Base-by-base conservation (phyloP, 2,888 invertebrate species). In the Brachycybe producta region DNA sequence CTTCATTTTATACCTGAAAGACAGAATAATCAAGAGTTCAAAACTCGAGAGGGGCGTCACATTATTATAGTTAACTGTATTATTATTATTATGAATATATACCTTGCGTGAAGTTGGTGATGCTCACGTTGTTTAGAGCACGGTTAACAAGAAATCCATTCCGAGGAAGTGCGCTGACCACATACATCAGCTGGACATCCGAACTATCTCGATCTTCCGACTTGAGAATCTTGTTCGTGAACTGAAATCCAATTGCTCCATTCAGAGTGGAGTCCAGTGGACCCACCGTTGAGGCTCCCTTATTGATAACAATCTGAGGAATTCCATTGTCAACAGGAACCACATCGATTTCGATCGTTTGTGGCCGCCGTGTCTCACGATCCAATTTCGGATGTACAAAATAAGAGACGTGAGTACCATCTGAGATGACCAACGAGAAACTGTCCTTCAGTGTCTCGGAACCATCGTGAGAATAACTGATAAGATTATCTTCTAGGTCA, bases 391-490 rank as follows among this genome's bases (percentile, higher is more conserved):
- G 63, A 44, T 62, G 61, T 5, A 65, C 60, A 48, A 59, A 66
- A 57, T 65, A 68, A 40, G 63, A 61, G 0, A 56, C 53, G 53
- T 67, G 66, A 1, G 62, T 63, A 21, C 66, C 66, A 54, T 67
- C 68, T 0, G 63, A 61, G 1, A 67, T 61, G 3, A 61, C 60
- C 52, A 67, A 61, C 1, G 61, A 61, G 54, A 68, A 65, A 40
- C 59, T 59, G 55, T 68, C 67, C 3, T 56, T 55, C 3, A 53
- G 36, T 0, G 65, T 64, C 52, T 66, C 67, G 1, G 63, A 61
- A n/a, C 67, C 67, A 51, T 66, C 67, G 57, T 68, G 68, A 23
- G 62, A 63, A 56, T 68, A 68, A 36, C 60, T 62, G 43, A 68
- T 63, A 48, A 61, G 49, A 49, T 64, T 64, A 19, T 61, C 57